These are phyloP conservation scores for Calcarius lapponicus DNA, from an alignment of 2,797 vertebrate genomes.

Conservation along the genomic window DNA sequence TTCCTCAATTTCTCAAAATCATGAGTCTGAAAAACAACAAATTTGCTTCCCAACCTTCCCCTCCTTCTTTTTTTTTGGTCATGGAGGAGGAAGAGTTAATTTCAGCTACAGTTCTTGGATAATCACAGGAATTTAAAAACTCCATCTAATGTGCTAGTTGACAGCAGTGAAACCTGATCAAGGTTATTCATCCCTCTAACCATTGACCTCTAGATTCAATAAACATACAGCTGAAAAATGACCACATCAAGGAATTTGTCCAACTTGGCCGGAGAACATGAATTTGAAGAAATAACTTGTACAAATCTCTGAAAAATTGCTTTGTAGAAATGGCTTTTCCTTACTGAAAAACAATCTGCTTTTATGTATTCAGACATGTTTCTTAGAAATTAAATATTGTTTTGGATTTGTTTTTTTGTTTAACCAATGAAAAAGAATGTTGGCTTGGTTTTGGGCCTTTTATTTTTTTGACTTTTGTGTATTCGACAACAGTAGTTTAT, in stretches of 20 bases:
- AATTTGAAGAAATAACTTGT: not conserved
- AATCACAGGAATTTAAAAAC: not conserved
- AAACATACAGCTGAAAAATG: not conserved
- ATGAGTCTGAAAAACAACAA: not conserved
- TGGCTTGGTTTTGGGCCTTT: not conserved
- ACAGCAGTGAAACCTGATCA: not conserved
- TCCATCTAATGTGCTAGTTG: not conserved
- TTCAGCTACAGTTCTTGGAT: not conserved
- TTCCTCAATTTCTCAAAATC: not conserved
- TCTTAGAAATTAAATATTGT: not conserved
- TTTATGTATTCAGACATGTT: not conserved
- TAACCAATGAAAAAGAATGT: not conserved
- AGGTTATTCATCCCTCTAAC: not conserved
- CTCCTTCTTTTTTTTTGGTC: not conserved
- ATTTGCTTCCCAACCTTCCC: fast-evolving
- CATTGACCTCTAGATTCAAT: not conserved
- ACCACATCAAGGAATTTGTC: not conserved
- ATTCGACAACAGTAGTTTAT: not conserved
- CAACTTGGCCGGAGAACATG: not conserved
- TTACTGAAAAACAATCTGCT: not conserved
- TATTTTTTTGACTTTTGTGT: not conserved
- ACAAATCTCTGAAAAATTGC: not conserved
- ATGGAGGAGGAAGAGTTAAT: not conserved
- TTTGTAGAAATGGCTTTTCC: not conserved
- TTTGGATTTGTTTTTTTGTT: not conserved